These are phyloP conservation scores for Protaetia brevitarsis DNA, from an alignment of 1,140 invertebrate genomes.

Conservation along the genomic window DNA sequence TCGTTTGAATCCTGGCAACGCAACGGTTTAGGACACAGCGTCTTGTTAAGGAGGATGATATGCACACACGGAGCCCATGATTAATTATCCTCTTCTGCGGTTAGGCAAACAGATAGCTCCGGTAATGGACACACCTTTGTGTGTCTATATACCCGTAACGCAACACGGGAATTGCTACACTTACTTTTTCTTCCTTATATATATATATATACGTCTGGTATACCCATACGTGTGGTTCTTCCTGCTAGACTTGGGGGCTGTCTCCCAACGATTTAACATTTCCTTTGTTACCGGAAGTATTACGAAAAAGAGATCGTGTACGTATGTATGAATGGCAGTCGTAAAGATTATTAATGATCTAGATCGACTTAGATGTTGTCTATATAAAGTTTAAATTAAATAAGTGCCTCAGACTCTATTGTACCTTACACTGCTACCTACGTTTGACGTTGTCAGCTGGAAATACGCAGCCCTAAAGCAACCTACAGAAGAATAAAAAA, in stretches of 20 bases:
- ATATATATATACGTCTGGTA: too few relatives aligned
- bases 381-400: conserved; percentile 4
- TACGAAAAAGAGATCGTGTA: conserved; percentile 25
- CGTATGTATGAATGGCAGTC: conserved; percentile 28
- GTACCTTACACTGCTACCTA: neutral
- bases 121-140: conserved; percentile 17
- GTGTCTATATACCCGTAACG: too few relatives aligned
- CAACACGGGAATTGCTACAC: too few relatives aligned
- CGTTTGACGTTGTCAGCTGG: too few relatives aligned
- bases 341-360: conserved; percentile 40
- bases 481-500: too few relatives aligned
- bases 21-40: too few relatives aligned
- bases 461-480: too few relatives aligned
- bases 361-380: conserved; percentile 27
- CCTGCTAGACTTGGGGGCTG: conserved; percentile 27
- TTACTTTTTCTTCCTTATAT: too few relatives aligned
- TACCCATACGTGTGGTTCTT: too few relatives aligned
- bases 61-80: conserved; percentile 32
- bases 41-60: conserved; percentile 37
- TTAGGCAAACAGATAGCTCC: conserved; percentile 14
- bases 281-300: conserved; percentile 40
- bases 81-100: conserved; percentile 29
- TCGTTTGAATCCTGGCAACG: too few relatives aligned
- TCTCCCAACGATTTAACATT: conserved; percentile 28
- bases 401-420: neutral